Conservation (phyloP, 2,113 vertebrate genomes). For the Mesocricetus auratus region DNA sequence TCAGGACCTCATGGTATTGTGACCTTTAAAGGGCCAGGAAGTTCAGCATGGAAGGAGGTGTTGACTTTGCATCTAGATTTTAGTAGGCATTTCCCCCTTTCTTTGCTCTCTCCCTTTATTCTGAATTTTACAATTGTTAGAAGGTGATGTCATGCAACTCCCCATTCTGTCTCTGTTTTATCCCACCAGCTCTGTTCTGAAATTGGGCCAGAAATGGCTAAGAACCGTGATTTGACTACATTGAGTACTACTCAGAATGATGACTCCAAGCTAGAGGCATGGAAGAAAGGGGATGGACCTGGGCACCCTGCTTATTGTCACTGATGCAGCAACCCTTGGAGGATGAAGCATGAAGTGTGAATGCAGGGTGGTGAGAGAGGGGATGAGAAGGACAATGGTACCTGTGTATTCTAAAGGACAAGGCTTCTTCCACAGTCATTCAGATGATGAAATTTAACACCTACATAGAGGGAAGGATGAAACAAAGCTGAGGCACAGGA, state of each 20-base stretch:
- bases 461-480: conserved; percentile 7
- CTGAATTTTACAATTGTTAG: background rate
- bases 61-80: background rate
- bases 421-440: background rate
- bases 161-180: conserved; percentile 1
- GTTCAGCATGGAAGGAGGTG: background rate
- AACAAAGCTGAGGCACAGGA: background rate
- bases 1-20: background rate
- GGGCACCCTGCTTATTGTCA: background rate
- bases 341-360: background rate
- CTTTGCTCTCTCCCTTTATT: background rate
- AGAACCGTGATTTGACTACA: background rate
- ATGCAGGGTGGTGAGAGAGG: background rate
- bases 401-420: conserved; percentile 29
- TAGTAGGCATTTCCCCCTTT: background rate
- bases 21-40: background rate
- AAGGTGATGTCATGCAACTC: background rate
- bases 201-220: conserved; percentile 40
- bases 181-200: background rate
- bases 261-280: background rate
- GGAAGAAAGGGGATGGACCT: conserved; percentile 36
- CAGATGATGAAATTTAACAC: background rate
- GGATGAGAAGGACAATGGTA: background rate
- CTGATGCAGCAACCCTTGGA: conserved; percentile 11
- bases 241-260: conserved; percentile 8